Evolutionary conservation across 2,113 vertebrate species (phyloP).

Genomic region (Sapayoa aenigma): DNA sequence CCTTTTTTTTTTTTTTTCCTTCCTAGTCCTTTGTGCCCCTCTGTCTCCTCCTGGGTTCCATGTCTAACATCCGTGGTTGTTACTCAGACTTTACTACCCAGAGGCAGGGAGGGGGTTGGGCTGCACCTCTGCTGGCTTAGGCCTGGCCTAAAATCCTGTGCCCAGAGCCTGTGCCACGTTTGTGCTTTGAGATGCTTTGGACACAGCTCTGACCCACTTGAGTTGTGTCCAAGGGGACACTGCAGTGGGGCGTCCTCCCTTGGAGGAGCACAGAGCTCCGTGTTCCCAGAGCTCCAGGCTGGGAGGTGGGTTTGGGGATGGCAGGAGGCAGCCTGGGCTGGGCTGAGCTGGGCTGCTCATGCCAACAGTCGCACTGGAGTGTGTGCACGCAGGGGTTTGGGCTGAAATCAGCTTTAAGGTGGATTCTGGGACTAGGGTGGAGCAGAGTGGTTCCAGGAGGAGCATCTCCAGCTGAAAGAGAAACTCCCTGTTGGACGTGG

Average conservation of each 20-base stretch:
- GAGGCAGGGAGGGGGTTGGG: background rate
- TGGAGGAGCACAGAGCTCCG: background rate
- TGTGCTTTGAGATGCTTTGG: background rate
- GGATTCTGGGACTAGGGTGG: no score
- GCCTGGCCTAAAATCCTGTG: background rate
- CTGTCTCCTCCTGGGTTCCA: background rate
- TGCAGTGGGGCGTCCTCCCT: background rate
- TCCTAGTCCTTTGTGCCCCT: rapidly evolving
- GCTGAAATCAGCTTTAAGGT: background rate
- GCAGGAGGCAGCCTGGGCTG: background rate
- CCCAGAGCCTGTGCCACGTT: no score
- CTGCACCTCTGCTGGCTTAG: background rate
- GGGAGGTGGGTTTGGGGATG: background rate
- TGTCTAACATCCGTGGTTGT: background rate
- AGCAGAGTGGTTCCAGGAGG: background rate
- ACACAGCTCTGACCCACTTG: background rate
- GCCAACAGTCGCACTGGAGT: rapidly evolving
- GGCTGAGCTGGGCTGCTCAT: background rate
- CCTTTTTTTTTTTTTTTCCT: no score
- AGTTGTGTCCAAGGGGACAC: background rate
- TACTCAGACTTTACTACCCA: rapidly evolving
- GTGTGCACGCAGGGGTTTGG: background rate
- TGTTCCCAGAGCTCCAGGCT: background rate
- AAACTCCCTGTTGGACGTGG: background rate
- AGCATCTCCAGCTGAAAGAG: background rate